phyloP scores from a whole-genome alignment of 2,113 vertebrate genomes.

The Pomatorhinus ruficollis region DNA sequence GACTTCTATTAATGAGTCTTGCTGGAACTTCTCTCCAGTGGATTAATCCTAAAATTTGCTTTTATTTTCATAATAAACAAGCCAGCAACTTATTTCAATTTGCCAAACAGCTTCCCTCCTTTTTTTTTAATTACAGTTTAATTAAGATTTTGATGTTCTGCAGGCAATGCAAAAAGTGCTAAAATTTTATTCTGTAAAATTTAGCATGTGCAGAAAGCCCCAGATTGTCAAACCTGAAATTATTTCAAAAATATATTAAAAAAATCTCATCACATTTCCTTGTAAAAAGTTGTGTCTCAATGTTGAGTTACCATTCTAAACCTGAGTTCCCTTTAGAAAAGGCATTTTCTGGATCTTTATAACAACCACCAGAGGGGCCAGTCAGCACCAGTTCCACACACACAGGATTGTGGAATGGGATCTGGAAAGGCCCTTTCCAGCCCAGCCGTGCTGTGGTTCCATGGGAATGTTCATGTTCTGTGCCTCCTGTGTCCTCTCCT shows the following conservation, averaged over 20 bases:
- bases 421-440: neutral
- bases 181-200: neutral
- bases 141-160: neutral
- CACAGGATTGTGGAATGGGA: neutral
- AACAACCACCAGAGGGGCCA: neutral
- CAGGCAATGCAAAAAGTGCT: neutral
- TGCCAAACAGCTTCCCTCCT: neutral
- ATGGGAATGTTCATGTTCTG: neutral
- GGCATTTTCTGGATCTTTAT: neutral
- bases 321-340: neutral
- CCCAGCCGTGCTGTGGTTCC: neutral
- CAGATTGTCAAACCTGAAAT: neutral
- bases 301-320: neutral
- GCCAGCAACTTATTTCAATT: neutral
- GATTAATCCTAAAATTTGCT: neutral
- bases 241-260: rapidly evolving
- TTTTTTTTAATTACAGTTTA: neutral
- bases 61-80: neutral
- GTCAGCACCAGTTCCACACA: neutral
- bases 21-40: neutral
- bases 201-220: neutral
- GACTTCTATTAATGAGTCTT: neutral
- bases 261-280: neutral
- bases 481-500: neutral
- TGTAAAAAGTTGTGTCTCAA: neutral